Conservation (phyloP, 2,888 invertebrate species). For the Lepidonotus clava region DNA sequence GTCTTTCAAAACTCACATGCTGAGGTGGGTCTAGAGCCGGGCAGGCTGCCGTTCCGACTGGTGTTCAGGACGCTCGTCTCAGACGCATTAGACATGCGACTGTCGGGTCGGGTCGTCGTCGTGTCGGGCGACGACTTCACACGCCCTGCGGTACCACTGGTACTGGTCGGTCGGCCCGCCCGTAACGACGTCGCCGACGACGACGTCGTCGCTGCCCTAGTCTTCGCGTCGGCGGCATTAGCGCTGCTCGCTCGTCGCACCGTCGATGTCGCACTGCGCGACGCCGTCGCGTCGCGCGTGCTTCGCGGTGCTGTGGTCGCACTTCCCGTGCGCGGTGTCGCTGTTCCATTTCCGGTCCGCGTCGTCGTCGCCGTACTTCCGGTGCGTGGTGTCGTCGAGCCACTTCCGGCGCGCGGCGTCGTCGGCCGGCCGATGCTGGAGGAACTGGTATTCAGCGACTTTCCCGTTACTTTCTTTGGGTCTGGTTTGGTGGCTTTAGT, state of each 20-base stretch:
- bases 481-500: neutral
- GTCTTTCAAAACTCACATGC: slow-evolving; percentile 46
- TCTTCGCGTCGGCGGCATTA: slow-evolving; percentile 2
- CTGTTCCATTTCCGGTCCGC: neutral
- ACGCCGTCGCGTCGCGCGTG: neutral
- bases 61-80: slow-evolving; percentile 2
- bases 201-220: neutral
- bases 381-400: neutral
- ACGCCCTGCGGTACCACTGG: neutral
- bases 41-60: slow-evolving; percentile 9
- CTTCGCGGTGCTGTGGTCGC: neutral
- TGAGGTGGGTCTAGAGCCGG: slow-evolving; percentile 26
- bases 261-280: neutral
- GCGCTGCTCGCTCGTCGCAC: slow-evolving; percentile 26
- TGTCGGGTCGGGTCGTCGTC: neutral
- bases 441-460: neutral
- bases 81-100: slow-evolving; percentile 10
- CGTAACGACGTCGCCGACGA: neutral
- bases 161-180: neutral
- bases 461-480: neutral
- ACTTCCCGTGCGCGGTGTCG: neutral
- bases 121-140: slow-evolving; percentile 7
- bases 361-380: neutral
- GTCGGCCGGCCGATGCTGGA: neutral
- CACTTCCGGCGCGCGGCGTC: neutral